Evolutionary conservation across 2,113 vertebrate genomes (phyloP).

Genomic region (Anolis sagrei): DNA sequence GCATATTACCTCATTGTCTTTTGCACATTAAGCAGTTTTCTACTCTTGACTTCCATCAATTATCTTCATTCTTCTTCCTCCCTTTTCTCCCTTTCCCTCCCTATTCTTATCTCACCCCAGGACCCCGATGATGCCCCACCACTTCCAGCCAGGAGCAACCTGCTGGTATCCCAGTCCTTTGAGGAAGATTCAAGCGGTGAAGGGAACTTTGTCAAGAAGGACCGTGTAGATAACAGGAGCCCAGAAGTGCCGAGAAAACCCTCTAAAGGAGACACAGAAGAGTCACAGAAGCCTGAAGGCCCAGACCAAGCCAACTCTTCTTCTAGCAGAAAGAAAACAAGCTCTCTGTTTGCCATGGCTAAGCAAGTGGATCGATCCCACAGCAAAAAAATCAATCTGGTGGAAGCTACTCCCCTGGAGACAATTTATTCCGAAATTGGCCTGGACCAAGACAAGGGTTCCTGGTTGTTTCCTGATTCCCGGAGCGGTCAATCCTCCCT

Average conservation of each 20-base stretch:
- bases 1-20: no score
- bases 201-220: slow-evolving; percentile 61
- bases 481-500: not conserved
- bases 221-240: slow-evolving; percentile 6
- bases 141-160: slow-evolving; percentile 70
- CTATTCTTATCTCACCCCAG: slow-evolving; percentile 18
- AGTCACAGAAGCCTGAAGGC: not conserved
- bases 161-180: slow-evolving; percentile 28
- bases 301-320: not conserved
- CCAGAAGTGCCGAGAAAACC: not conserved
- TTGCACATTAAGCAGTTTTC: no score
- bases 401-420: not conserved
- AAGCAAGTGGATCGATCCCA: slow-evolving; percentile 19
- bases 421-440: slow-evolving; percentile 68
- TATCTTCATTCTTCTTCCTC: not conserved
- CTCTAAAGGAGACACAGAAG: not conserved
- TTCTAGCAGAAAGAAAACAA: not conserved
- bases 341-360: slow-evolving; percentile 8
- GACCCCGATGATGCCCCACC: slow-evolving; percentile 59
- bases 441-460: slow-evolving; percentile 57
- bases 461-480: slow-evolving; percentile 46
- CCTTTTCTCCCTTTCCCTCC: no score
- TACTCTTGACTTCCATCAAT: no score
- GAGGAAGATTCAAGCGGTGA: slow-evolving; percentile 30
- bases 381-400: slow-evolving; percentile 1